A percentile compares a stretch with the other conserved stretches of the same genome.
Conservation (phyloP, 2,797 vertebrate species). For the Typhlichthys eigenmanni region DNA sequence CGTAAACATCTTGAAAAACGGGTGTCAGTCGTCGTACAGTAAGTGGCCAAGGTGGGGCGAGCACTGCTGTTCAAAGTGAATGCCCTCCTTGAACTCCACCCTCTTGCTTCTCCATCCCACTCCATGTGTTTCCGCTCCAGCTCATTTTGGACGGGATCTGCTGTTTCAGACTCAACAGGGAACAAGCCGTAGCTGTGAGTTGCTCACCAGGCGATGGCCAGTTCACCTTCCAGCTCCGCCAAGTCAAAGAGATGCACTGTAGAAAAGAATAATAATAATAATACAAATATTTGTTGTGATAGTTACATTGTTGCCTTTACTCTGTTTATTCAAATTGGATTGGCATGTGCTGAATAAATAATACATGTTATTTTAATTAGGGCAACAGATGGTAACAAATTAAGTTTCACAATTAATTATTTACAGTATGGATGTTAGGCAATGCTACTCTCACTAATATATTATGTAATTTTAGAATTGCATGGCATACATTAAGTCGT, state of each 20-base stretch:
- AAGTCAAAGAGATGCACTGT: background rate
- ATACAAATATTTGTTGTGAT: background rate
- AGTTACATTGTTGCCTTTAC: too few relatives aligned
- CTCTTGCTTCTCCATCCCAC: constrained; percentile 61
- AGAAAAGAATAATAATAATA: background rate
- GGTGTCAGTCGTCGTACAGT: background rate
- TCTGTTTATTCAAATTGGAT: too few relatives aligned
- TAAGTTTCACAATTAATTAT: too few relatives aligned
- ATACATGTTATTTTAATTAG: too few relatives aligned
- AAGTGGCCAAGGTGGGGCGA: background rate
- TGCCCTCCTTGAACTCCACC: constrained; percentile 23
- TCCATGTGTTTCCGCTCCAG: constrained; percentile 40
- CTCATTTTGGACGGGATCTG: constrained; percentile 49
- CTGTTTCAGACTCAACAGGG: constrained; percentile 33
- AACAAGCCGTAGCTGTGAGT: constrained; percentile 53
- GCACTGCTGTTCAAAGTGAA: constrained; percentile 12
- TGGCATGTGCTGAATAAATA: too few relatives aligned
- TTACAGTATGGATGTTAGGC: too few relatives aligned
- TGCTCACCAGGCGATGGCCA: constrained; percentile 34
- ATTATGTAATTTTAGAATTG: too few relatives aligned
- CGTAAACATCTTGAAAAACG: background rate
- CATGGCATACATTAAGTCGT: too few relatives aligned
- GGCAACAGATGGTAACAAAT: too few relatives aligned
- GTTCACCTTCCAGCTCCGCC: constrained; percentile 39
- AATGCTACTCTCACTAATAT: too few relatives aligned